Conservation (phyloP, 2,113 vertebrate species). For the Capreolus pygargus region DNA sequence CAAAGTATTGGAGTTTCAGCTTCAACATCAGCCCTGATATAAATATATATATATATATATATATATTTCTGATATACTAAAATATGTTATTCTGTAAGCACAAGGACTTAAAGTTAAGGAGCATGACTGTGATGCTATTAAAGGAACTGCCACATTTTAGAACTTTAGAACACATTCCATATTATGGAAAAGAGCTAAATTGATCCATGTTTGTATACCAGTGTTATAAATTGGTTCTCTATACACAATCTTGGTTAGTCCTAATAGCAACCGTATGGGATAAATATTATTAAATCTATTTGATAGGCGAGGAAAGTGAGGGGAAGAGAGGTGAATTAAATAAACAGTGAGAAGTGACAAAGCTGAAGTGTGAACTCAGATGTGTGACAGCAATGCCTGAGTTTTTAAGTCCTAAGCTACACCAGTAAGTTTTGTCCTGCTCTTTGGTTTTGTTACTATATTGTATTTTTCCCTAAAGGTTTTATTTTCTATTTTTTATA, state of each 20-base stretch:
- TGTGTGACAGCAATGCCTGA: not conserved
- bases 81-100: not conserved
- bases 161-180: not conserved
- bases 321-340: not conserved
- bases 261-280: not conserved
- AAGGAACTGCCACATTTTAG: not conserved
- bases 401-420: not conserved
- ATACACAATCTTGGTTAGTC: not conserved
- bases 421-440: no score
- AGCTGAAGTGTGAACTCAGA: not conserved
- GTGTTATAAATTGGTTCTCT: not conserved
- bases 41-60: not conserved
- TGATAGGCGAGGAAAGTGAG: not conserved
- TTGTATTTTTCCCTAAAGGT: not conserved
- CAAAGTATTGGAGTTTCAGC: not conserved
- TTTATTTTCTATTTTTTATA: not conserved
- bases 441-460: not conserved
- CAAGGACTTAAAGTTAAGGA: not conserved
- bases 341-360: not conserved
- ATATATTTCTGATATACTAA: not conserved
- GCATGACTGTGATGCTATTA: not conserved
- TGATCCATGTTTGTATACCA: not conserved
- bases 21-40: not conserved
- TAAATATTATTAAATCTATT: conserved; percentile 8
- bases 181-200: not conserved